phyloP scores from a whole-genome alignment of 2,888 invertebrate genomes.

The Drosophila peninsularis region DNA sequence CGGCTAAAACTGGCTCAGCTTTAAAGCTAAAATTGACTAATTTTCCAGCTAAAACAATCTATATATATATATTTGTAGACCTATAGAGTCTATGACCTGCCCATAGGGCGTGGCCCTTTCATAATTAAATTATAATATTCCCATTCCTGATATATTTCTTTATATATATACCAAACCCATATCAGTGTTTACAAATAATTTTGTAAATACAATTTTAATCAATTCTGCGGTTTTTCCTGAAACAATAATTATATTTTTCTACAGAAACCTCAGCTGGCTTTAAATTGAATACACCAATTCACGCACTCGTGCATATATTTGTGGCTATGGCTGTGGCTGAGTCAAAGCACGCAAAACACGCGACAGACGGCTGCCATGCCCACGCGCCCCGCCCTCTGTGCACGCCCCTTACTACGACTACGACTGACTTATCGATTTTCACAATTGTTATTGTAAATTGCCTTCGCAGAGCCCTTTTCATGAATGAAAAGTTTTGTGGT shows the following conservation, averaged over 20 bases:
- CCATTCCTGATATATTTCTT: too few relatives aligned
- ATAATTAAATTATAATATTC: not conserved
- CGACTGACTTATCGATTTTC: slow-evolving; percentile 59
- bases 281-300: not conserved
- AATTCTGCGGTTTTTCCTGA: not conserved
- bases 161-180: too few relatives aligned
- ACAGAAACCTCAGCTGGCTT: not conserved
- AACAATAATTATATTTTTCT: not conserved
- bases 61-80: too few relatives aligned
- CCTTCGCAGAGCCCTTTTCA: not conserved
- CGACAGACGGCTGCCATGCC: slow-evolving; percentile 8
- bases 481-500: slow-evolving; percentile 26
- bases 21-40: too few relatives aligned
- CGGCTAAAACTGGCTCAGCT: too few relatives aligned
- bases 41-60: too few relatives aligned
- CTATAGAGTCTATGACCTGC: not conserved
- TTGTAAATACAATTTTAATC: not conserved
- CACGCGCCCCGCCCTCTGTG: not conserved
- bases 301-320: not conserved
- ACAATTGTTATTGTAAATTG: slow-evolving; percentile 15
- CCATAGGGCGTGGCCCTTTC: not conserved
- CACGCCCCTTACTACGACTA: slow-evolving; percentile 15
- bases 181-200: not conserved
- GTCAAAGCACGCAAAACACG: slow-evolving; percentile 16
- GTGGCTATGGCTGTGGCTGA: slow-evolving; percentile 6